Evolutionary conservation across 2,797 vertebrate genomes (phyloP), one percentile per base, ranked within the genome.

Genomic region (Tinamus major): DNA sequence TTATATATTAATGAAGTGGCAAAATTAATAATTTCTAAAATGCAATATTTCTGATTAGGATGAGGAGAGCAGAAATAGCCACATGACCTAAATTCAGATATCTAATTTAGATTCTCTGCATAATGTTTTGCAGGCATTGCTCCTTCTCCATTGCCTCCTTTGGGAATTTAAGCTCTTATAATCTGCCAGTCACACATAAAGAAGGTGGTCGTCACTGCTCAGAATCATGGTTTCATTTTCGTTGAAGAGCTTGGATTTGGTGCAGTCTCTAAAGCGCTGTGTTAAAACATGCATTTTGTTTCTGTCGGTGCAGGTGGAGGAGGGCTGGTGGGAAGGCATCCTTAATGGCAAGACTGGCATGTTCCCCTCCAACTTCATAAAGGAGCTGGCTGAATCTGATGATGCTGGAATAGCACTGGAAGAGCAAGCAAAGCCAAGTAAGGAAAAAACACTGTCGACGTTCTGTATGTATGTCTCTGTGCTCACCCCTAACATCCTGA

Each of bases 311-410:
- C 95, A 99, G 99, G 99, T 99, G 74, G 99, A 99, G 95, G 99
- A 99, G 95, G 99, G 99, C 94, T 99, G 99, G 99, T 99, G 99
- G 99, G 99, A 99, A 97, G 99, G 99, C 17, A 59, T 98, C 87
- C 98, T 99, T 23, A 98, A 99, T 69, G 99, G 99, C 23, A 99
- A 98, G 95, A 98, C 98, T 27, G 99, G 99, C 71, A 99, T 99
- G 99, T 99, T 99, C 97, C 99, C 99, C 92, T 99, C 99, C 90
- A 99, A 99, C 94, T 99, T 99, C 98, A 99, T 99, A 97, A 99
- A 98, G 97, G 98, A 99, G 56, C 78, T 99, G 77, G 97, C 96
- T 31, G 98, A 99, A 82, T 96, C 96, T 11, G 98, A 98, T 27
- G 99, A 99, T 79, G 85, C 96, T 75, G 96, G 98, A 86, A 96